Percentiles rank a stretch among this genome's conserved stretches.
These are phyloP conservation scores for Monomorium pharaonis DNA, from an alignment of 1,140 invertebrate species.

Conservation along the genomic window DNA sequence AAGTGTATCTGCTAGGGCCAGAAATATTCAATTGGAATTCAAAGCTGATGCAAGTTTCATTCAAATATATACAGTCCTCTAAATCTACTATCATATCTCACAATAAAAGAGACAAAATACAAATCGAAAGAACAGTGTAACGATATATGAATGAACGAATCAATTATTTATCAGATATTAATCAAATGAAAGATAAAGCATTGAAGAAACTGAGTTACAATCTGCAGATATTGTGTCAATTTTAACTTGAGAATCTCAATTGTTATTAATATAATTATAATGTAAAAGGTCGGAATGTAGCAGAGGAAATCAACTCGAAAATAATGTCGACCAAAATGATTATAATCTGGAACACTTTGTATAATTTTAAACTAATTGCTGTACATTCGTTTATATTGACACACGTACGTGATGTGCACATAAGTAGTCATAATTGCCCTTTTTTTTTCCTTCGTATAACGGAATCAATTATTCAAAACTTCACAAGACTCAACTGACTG, in stretches of 20 bases:
- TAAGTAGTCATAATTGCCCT: not conserved
- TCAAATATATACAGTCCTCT: not conserved
- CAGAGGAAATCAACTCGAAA: not conserved
- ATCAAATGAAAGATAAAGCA: not conserved
- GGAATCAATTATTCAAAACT: conserved; percentile 73
- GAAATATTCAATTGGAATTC: not conserved
- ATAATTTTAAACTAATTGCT: not conserved
- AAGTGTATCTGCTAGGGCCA: not conserved
- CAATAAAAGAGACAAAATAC: not conserved
- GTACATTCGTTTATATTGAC: not conserved
- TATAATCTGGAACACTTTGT: not conserved
- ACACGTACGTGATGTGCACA: not conserved
- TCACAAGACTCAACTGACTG: conserved; percentile 62
- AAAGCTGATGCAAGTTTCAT: not conserved
- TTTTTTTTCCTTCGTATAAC: not conserved
- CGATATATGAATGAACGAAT: not conserved
- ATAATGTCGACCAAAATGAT: not conserved
- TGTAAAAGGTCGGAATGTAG: not conserved
- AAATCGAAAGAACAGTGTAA: not conserved
- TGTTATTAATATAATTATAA: not conserved
- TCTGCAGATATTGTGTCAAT: not conserved
- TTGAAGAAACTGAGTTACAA: not conserved
- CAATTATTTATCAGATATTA: not conserved
- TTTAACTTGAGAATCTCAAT: not conserved
- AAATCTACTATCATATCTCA: not conserved